These are phyloP conservation scores for Xenopus petersii DNA, from an alignment of 2,797 vertebrate species.

Conservation along the genomic window DNA sequence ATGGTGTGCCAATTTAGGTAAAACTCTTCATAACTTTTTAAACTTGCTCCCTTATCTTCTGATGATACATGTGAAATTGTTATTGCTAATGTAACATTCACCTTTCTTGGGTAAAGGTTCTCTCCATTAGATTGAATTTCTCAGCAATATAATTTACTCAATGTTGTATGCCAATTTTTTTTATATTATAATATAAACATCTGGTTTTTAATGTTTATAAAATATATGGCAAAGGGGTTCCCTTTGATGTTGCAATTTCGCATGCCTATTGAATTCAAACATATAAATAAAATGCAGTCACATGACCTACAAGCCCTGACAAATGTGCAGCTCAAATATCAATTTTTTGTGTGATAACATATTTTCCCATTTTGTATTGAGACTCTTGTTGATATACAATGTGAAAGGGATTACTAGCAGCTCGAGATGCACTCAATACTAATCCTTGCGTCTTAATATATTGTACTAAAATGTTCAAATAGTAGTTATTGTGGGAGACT, in stretches of 20 bases:
- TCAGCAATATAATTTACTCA: neutral
- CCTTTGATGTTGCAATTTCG: slow-evolving; percentile 41
- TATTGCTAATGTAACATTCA: no score
- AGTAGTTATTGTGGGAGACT: slow-evolving; percentile 63
- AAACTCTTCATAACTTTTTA: no score
- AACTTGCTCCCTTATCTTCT: no score
- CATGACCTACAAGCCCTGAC: slow-evolving; percentile 37
- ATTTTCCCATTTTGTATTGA: slow-evolving; percentile 39
- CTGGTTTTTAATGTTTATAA: slow-evolving; percentile 13
- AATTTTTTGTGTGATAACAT: slow-evolving; percentile 30
- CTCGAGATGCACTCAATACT: slow-evolving; percentile 47
- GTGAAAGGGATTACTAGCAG: slow-evolving; percentile 44
- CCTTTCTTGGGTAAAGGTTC: no score
- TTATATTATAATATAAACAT: neutral
- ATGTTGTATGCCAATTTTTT: neutral
- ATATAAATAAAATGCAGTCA: slow-evolving; percentile 36
- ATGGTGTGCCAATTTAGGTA: no score
- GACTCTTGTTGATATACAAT: slow-evolving; percentile 52
- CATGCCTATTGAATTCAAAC: slow-evolving; percentile 28
- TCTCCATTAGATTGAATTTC: no score
- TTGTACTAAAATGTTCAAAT: slow-evolving; percentile 58
- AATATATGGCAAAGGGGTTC: neutral
- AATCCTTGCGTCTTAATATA: slow-evolving; percentile 56
- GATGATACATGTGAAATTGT: no score
- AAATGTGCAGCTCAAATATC: slow-evolving; percentile 29